Evolutionary conservation across 2,797 vertebrate genomes (phyloP), one percentile per base, ranked within the genome.

Genomic region (Microcaecilia unicolor): DNA sequence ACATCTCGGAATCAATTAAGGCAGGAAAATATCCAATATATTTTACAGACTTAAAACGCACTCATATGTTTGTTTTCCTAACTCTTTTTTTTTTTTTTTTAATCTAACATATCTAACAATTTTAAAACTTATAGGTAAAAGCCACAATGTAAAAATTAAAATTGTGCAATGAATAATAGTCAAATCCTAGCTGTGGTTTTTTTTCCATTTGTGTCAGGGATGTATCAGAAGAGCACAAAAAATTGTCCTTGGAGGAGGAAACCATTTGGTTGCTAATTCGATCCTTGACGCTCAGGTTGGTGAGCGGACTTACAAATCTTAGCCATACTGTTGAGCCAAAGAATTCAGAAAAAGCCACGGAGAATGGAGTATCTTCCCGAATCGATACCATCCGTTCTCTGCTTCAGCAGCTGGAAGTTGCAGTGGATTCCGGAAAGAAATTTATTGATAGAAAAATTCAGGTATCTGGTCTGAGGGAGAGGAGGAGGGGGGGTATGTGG

Each of bases 231-330:
- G 92, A 92, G 4, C 87, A 96, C 27, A 74, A 71, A 49, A 78
- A 58, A 24, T 83, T 69, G 19, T 98, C 93, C 9, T 50, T 97
- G 22, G 90, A 97, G 51, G 95, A 98, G 23, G 94, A 99, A 57
- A 70, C 77, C 0, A 48, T 89, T 31, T 99, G 95, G 95, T 52
- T 98, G 55, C 80, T 76, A 64, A 79, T 96, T 44, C 90, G 94
- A 4, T 96, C 92, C 3, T 65, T 98, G 18, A 96, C 86, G 0
- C 52, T 99, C 17, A 88, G 94, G 61, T 69, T 99, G 44, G 74
- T 95, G 20, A 82, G 89, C 25, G 80, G 80, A 1, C 44, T 99
- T 44, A 76, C 90, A 1, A 52, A 59, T 4, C 74, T 84, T 2
- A 76, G 74, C 33, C 90, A 89, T 59, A 8, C 73, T 2, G 34